phyloP scores from a whole-genome alignment of 2,113 vertebrate genomes.

The Capreolus pygargus region DNA sequence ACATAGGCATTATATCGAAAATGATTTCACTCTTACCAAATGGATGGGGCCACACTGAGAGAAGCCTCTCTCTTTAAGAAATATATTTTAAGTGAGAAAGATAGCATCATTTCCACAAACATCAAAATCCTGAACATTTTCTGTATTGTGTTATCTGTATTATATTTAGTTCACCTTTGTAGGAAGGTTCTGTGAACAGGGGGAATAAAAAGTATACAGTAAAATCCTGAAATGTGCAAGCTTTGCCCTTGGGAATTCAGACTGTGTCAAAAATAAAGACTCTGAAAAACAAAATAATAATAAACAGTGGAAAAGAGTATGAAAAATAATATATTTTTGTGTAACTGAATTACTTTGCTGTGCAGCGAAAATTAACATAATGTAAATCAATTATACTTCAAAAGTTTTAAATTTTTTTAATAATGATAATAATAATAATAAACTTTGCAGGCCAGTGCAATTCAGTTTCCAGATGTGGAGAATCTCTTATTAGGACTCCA shows the following conservation, averaged over 20 bases:
- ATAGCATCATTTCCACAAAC: background rate
- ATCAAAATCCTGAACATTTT: background rate
- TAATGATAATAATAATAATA: background rate
- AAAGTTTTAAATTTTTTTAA: rapidly evolving
- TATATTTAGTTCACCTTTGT: background rate
- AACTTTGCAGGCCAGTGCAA: background rate
- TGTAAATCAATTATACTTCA: background rate
- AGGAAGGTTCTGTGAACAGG: background rate
- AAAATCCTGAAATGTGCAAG: background rate
- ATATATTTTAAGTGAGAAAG: background rate
- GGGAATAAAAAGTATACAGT: background rate
- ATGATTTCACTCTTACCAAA: background rate
- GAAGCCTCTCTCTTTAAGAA: background rate
- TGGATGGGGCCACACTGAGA: background rate
- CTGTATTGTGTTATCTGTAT: background rate
- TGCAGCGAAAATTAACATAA: background rate
- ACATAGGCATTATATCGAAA: background rate
- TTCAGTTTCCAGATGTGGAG: background rate
- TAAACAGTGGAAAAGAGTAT: background rate
- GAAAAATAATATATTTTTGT: background rate
- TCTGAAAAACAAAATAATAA: background rate
- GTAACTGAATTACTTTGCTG: background rate
- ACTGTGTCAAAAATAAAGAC: background rate
- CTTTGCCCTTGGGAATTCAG: background rate
- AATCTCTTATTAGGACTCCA: background rate